A percentile compares a stretch with the other conserved stretches of the same genome.
These are phyloP conservation scores for Pycnonotus jocosus DNA, from an alignment of 2,113 vertebrate species.

Conservation along the genomic window DNA sequence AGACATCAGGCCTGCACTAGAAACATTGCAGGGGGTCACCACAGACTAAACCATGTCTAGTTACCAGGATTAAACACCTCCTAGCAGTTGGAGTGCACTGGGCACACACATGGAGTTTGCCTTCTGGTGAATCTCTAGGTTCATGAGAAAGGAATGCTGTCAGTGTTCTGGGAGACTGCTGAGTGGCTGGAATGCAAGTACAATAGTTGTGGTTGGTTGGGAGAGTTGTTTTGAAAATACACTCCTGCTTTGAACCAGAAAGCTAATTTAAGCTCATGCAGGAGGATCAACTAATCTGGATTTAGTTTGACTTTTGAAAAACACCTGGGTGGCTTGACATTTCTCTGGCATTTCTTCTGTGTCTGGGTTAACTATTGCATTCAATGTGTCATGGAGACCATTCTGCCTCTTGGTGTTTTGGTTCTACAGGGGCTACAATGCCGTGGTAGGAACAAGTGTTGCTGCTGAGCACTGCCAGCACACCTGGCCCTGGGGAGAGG, in stretches of 20 bases:
- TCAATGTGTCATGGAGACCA: rapidly evolving
- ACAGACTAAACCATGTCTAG: neutral
- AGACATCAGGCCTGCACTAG: neutral
- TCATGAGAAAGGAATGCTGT: neutral
- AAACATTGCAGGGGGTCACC: neutral
- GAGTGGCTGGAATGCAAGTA: neutral
- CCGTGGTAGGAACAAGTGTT: rapidly evolving
- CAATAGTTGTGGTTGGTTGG: neutral
- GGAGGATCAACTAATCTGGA: neutral
- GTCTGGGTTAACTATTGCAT: rapidly evolving
- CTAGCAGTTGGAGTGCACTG: neutral
- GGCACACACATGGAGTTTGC: neutral
- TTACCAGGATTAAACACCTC: neutral
- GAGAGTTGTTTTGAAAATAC: neutral
- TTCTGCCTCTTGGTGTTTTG: neutral
- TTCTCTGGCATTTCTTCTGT: neutral
- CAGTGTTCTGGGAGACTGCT: neutral
- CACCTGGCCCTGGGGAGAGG: rapidly evolving
- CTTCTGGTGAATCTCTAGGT: neutral
- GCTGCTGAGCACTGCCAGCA: neutral
- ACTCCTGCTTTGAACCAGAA: neutral
- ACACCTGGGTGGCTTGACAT: neutral
- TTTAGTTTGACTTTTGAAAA: neutral
- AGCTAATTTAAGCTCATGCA: neutral
- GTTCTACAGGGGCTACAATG: neutral